Percentiles rank a stretch among this genome's conserved stretches.
Evolutionary conservation across 2,888 invertebrate genomes (phyloP).

Genomic region (Brenthis ino): DNA sequence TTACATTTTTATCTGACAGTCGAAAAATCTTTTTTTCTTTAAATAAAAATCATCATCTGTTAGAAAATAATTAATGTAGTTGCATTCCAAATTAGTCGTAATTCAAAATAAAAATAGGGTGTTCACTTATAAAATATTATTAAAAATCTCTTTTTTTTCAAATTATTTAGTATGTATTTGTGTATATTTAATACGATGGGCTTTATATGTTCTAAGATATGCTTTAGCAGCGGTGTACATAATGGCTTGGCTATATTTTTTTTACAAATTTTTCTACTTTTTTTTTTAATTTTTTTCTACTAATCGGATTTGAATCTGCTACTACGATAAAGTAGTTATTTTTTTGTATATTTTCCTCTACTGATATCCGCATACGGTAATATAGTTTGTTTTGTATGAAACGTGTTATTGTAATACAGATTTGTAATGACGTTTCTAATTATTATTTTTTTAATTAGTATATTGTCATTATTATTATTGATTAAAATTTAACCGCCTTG

Average conservation of each 20-base stretch:
- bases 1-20: not conserved
- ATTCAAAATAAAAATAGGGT: not conserved
- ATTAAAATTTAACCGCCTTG: too few relatives aligned
- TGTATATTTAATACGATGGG: conserved; percentile 26
- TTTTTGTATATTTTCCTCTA: conserved; percentile 31
- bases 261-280: not conserved
- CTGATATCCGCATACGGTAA: conserved; percentile 14
- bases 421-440: not conserved
- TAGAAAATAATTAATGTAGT: not conserved
- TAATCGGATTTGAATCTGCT: conserved; percentile 9
- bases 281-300: conserved; percentile 3
- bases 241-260: conserved; percentile 16
- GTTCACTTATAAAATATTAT: too few relatives aligned
- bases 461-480: too few relatives aligned
- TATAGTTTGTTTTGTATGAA: conserved; percentile 19
- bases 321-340: conserved; percentile 21
- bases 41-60: not conserved
- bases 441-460: not conserved
- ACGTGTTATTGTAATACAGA: conserved; percentile 7
- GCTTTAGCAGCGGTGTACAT: conserved; percentile 21
- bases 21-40: not conserved
- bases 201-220: conserved; percentile 1
- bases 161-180: conserved; percentile 8
- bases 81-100: conserved; percentile 19
- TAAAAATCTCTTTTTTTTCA: not conserved